These are phyloP conservation scores for Cecidostiba fungosa DNA, from an alignment of 2,888 invertebrate species.

Conservation along the genomic window DNA sequence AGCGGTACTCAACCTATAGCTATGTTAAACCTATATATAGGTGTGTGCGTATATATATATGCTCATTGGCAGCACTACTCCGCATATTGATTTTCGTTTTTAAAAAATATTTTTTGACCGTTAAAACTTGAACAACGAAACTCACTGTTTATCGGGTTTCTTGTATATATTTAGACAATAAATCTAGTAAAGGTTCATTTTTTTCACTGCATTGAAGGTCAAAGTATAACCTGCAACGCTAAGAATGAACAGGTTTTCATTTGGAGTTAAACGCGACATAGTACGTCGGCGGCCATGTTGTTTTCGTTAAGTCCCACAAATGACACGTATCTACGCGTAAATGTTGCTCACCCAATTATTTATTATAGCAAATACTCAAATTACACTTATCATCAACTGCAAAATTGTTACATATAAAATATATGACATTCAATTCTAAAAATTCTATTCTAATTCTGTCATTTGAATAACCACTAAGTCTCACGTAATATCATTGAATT, in stretches of 20 bases:
- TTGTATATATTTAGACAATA: neutral
- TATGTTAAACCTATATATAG: constrained; percentile 7
- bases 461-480: neutral
- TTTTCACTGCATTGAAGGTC: neutral
- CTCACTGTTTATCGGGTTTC: neutral
- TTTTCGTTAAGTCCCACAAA: constrained; percentile 55
- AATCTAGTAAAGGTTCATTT: neutral
- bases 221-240: constrained; percentile 34
- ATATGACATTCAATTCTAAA: neutral
- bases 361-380: neutral
- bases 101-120: constrained; percentile 35
- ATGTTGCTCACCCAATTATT: neutral
- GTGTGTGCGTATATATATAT: neutral
- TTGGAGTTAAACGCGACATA: neutral
- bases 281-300: constrained; percentile 60
- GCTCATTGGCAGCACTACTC: neutral
- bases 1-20: constrained; percentile 58
- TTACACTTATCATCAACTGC: neutral
- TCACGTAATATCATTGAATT: neutral
- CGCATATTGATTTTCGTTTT: constrained; percentile 62
- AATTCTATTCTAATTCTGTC: neutral
- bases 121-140: neutral
- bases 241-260: constrained; percentile 33
- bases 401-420: neutral
- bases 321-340: neutral